Base-by-base conservation (phyloP, 2,113 vertebrate species). In the Telmatochromis brichardi region DNA sequence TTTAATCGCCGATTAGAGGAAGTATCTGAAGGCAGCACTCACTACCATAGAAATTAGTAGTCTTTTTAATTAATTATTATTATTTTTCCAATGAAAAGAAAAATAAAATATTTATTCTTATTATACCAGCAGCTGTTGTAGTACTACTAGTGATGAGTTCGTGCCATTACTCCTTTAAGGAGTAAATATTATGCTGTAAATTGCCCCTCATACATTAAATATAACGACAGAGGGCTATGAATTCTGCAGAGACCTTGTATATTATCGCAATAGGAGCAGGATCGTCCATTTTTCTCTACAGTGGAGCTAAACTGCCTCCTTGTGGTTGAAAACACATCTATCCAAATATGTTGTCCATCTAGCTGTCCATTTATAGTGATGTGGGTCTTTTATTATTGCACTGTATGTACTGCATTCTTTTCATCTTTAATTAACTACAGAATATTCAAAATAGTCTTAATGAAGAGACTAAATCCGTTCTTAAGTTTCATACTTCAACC, bases 281-380 rank as follows among this genome's bases (percentile, higher is more conserved):
- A 47, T 42, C 63, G 19, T 21, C 6, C 17, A 4, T 23, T 80
- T n/a, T 26, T 57, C 28, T 45, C 14, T 65, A 68, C 45, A 65
- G 40, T 21, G 83, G 89, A 86, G 80, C 90, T 90, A 88, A 84
- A 94, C 90, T 94, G 94, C 94, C 95, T 85, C 90, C 90, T 4
- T 83, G 92, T 93, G 95, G 93, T 50, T 51, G 28, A 83, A 87
- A 31, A 31, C 3, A 78, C 23, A 84, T 21, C 13, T 78, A 37
- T 26, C 17, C 3, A 78, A 78, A 51, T 78, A n/a, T 76, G 23
- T 8, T 76, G 23, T 76, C 23, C 4, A 0, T 76, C 42, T 19
- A 47, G 3, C 42, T 47, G 71, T 35, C 23, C 10, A 17, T 31
- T 76, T 47, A 19, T 76, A 50, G 42, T 76, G 15, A 4, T 76